Evolutionary conservation across 92 coral and sea anemone species (phyloP).

Genomic region (Porites lobata): DNA sequence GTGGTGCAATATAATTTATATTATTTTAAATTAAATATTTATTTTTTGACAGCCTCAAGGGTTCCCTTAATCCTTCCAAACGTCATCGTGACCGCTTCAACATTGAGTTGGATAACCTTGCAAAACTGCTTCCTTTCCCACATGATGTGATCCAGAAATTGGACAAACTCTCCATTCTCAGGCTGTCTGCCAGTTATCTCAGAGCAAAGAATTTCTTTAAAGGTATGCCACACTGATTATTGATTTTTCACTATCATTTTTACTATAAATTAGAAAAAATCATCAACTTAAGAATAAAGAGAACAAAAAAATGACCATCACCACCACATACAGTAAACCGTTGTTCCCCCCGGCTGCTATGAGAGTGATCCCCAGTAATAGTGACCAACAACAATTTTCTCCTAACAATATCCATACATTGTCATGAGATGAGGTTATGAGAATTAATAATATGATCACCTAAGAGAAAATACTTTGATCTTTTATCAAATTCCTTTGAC

Average conservation of each 20-base stretch:
- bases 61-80: slow-evolving; percentile 97
- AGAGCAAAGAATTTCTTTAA: slow-evolving; percentile 98
- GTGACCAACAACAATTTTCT: no score
- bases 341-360: no score
- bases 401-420: no score
- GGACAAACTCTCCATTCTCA: slow-evolving; percentile 92
- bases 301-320: neutral
- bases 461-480: no score
- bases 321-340: no score
- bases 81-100: slow-evolving; percentile 97
- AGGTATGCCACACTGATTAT: slow-evolving; percentile 60
- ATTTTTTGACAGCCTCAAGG: slow-evolving; percentile 80
- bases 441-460: no score
- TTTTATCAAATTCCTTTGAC: no score
- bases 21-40: neutral
- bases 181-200: slow-evolving; percentile 95
- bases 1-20: no score
- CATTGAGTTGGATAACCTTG: slow-evolving; percentile 95
- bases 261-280: neutral
- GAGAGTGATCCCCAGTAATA: no score
- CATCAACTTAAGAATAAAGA: neutral
- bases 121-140: slow-evolving; percentile 94
- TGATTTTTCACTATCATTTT: neutral
- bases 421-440: no score
- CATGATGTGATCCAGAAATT: slow-evolving; percentile 97